Base-by-base conservation (phyloP, 2,888 invertebrate genomes). In the Notodonta ziczac region DNA sequence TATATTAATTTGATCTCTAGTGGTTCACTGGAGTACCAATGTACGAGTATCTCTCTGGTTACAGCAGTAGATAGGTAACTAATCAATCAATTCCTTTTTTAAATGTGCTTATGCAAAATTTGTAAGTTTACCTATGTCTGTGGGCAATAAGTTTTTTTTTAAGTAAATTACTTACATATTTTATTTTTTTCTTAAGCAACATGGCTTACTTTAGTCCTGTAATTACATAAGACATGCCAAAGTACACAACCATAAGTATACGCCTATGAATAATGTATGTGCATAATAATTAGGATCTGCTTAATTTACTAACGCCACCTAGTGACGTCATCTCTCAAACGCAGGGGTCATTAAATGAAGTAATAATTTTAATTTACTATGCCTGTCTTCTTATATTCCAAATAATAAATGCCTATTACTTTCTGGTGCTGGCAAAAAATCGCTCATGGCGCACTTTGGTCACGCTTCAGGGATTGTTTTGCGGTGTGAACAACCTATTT, bases 401-500 rank as follows among this genome's bases (percentile, higher is more conserved):
- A 73, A 73, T 68, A 75, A 74, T 69, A 74, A 59, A 74, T 71
- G 68, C 56, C 66, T 64, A 65, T 67, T 71, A 65, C 66, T 74
- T 66, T 74, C 55, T 54, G 63, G 73, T 64, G 71, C 70, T 73
- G 73, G 67, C 74, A 80, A 81, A 82, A 81, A 81, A 73, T 56
- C 48, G 58, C 61, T 64, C 66, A 61, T 70, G 66, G 66, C 71
- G 72, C 66, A 65, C 73, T 77, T 82, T 74, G 69, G 83, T 82
- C 78, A 83, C 75, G 82, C 71, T 80, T 78, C 76, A 80, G 76
- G 73, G 70, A 72, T 68, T 67, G 54, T 59, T 58, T 66, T 65
- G 66, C 57, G 70, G 70, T 78, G 81, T 80, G 77, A 82, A 82
- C 74, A 78, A 78, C 74, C 77, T 71, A 66, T 65, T 69, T 66